Evolutionary conservation across 2,888 invertebrate genomes (phyloP), one percentile per base, ranked within the genome.

Genomic region (Conistra vaccinii): DNA sequence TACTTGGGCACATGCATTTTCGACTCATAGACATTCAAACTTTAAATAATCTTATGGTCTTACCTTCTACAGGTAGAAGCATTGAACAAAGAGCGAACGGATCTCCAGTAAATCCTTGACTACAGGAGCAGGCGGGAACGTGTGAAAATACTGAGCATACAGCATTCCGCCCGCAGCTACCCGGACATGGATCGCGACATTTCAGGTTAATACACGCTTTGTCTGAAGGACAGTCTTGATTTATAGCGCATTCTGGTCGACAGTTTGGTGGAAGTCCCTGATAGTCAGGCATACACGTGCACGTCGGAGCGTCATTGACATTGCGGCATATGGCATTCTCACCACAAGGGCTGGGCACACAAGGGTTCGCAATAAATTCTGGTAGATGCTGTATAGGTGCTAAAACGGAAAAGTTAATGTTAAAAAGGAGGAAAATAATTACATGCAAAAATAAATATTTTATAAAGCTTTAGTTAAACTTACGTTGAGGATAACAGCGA

Each of bases 201-300:
- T 97, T 98, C 92, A 97, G 97, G 88, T 97, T 97, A n/a, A 98
- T 97, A 89, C 98, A 98, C 14, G 98, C 98, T 89, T 96, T 95
- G 87, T 98, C 97, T 82, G 97, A 97, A 3, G 97, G 96, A 92
- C 98, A 98, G 90, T 98, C 98, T 86, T 97, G 97, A 89, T 97
- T 97, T 65, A 98, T 97, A 1, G 97, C 97, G 92, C 98, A 98
- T 93, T 98, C 98, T 4, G 98, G 98, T 70, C 97, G 96, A 90
- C 98, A 98, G 88, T 97, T 97, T 26, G 98, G 98, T 69, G 98
- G 98, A 58, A 96, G 96, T n/a, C 98, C 98, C 84, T 97, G 97
- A 88, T 97, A 98, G 69, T 96, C 96, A 6, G 96, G 93, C 84
- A 97, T 91, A 89, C 98, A 98, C 39, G 97, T 97, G 90, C 98